phyloP scores from a whole-genome alignment of 2,113 vertebrate genomes.

The Xiphias gladius region DNA sequence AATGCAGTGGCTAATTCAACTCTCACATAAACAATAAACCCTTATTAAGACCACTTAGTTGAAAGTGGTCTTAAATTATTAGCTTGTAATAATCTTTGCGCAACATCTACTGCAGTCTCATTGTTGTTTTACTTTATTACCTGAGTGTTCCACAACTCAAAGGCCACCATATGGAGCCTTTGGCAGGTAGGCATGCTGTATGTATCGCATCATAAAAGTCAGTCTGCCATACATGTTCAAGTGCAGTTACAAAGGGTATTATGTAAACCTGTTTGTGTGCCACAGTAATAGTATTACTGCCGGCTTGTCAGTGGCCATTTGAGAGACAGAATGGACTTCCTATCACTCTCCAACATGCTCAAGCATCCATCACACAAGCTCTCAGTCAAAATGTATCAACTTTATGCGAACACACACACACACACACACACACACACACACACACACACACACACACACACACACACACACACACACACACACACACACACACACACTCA shows the following conservation, averaged over 20 bases:
- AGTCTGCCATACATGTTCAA: slow-evolving; percentile 59
- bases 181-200: slow-evolving; percentile 58
- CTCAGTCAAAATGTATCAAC: slow-evolving; percentile 26
- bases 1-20: background rate
- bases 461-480: slow-evolving; percentile 11
- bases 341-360: slow-evolving; percentile 28
- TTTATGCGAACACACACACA: slow-evolving; percentile 6
- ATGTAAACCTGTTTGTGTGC: slow-evolving; percentile 66
- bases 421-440: slow-evolving; percentile 4
- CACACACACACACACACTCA: slow-evolving; percentile 3
- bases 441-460: too few species aligned
- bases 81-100: slow-evolving; percentile 62
- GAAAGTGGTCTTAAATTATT: slow-evolving; percentile 50
- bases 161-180: slow-evolving; percentile 59
- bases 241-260: slow-evolving; percentile 69
- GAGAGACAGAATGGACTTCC: slow-evolving; percentile 37
- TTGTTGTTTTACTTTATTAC: slow-evolving; percentile 69
- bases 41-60: slow-evolving; percentile 28
- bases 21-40: background rate
- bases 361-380: slow-evolving; percentile 36
- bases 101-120: slow-evolving; percentile 51
- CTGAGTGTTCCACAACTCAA: slow-evolving; percentile 49
- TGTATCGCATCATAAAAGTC: slow-evolving; percentile 72
- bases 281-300: slow-evolving; percentile 52
- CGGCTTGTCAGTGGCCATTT: slow-evolving; percentile 24